phyloP scores from a whole-genome alignment of 2,797 vertebrate genomes.

The Champsocephalus esox region DNA sequence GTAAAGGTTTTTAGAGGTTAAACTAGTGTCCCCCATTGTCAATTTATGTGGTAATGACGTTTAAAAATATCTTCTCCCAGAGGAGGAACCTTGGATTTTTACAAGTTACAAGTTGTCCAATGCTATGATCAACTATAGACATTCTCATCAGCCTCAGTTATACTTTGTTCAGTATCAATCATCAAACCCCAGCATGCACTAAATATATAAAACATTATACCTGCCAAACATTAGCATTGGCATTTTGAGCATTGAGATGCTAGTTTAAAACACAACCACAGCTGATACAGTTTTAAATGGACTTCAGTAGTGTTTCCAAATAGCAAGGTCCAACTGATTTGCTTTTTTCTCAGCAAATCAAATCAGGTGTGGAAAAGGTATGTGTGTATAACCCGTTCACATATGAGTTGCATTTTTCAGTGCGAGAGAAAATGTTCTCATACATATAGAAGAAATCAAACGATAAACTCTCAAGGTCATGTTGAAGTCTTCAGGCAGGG shows the following conservation, averaged over 20 bases:
- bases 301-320: neutral
- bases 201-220: neutral
- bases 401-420: neutral
- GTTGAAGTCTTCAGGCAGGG: neutral
- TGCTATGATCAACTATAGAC: neutral
- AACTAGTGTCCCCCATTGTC: neutral
- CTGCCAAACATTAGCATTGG: neutral
- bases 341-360: neutral
- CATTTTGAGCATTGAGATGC: neutral
- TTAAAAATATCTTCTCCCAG: no score
- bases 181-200: neutral
- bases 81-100: no score
- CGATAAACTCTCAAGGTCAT: conserved; percentile 11
- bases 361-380: conserved; percentile 5
- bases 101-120: neutral
- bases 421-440: neutral
- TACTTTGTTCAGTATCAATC: neutral
- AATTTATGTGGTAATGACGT: neutral
- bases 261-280: neutral
- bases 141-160: neutral
- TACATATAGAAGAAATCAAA: neutral
- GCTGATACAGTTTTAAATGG: no score
- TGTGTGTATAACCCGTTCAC: conserved; percentile 5
- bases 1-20: neutral
- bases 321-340: neutral